phyloP scores from a whole-genome alignment of 1,140 invertebrate species.

The Danaus plexippus region DNA sequence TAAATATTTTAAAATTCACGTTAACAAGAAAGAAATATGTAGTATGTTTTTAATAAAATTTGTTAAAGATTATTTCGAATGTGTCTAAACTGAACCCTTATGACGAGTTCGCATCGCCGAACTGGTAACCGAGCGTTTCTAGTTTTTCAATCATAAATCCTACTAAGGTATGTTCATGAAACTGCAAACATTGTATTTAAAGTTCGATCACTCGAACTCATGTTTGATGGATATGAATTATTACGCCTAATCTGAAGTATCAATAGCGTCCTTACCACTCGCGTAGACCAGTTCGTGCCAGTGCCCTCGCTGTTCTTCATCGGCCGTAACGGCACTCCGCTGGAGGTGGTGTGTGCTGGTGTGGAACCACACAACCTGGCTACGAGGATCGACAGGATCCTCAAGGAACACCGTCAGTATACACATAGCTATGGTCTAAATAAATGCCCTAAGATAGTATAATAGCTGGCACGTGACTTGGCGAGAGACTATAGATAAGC shows the following conservation, averaged over 20 bases:
- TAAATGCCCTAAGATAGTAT: too few relatives aligned
- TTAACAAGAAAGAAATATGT: too few relatives aligned
- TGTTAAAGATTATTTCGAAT: too few relatives aligned
- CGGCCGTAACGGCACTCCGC: slow-evolving; percentile 80
- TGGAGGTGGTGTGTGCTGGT: slow-evolving; percentile 81
- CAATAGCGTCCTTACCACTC: slow-evolving; percentile 22
- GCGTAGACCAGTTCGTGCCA: slow-evolving; percentile 83
- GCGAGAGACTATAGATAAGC: too few relatives aligned
- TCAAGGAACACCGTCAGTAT: slow-evolving; percentile 49
- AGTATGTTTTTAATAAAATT: too few relatives aligned
- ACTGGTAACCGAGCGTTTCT: too few relatives aligned
- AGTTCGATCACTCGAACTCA: neutral
- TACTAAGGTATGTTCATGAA: too few relatives aligned
- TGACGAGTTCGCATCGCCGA: too few relatives aligned
- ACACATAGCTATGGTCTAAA: neutral
- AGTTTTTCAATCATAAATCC: too few relatives aligned
- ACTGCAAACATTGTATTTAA: slow-evolving; percentile 1
- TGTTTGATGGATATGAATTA: neutral
- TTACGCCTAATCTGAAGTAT: neutral
- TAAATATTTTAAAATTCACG: too few relatives aligned
- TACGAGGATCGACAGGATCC: slow-evolving; percentile 63
- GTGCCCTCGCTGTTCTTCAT: slow-evolving; percentile 91
- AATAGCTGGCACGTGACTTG: too few relatives aligned
- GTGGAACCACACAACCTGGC: slow-evolving; percentile 63
- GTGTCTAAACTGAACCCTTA: too few relatives aligned